Evolutionary conservation across 2,797 vertebrate species (phyloP).

Genomic region (Triplophysa yarkandensis): DNA sequence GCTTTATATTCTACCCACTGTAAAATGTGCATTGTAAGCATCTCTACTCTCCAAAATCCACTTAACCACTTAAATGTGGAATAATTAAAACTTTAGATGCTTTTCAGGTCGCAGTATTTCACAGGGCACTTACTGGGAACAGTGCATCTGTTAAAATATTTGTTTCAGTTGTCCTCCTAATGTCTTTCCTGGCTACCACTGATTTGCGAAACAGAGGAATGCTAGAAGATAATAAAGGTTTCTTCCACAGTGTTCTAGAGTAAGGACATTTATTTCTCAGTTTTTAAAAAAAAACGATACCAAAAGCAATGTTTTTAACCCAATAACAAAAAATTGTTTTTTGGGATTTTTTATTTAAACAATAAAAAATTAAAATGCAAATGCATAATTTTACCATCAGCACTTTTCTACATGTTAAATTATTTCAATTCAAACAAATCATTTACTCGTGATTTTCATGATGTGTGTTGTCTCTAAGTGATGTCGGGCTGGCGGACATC

Average conservation of each 20-base stretch:
- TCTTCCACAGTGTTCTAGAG: neutral
- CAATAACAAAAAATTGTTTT: neutral
- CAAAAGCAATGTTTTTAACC: neutral
- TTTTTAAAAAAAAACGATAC: neutral
- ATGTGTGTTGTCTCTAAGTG: neutral
- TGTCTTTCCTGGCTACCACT: neutral
- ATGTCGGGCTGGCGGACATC: constrained; percentile 59
- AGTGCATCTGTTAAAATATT: neutral
- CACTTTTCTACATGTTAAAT: neutral
- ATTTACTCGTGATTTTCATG: neutral
- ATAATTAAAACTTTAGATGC: neutral
- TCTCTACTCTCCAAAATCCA: neutral
- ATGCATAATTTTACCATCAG: neutral
- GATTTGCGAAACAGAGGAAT: neutral
- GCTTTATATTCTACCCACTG: neutral
- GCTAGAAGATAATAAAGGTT: neutral
- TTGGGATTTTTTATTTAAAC: neutral
- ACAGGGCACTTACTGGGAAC: neutral
- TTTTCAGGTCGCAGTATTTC: neutral
- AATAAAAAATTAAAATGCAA: neutral
- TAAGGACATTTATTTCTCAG: neutral
- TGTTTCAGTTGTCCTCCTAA: neutral
- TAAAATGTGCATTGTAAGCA: neutral
- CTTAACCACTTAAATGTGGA: neutral
- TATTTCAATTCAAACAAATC: neutral